These are phyloP conservation scores for Athetis lepigone DNA, from an alignment of 2,888 invertebrate genomes.

Conservation along the genomic window DNA sequence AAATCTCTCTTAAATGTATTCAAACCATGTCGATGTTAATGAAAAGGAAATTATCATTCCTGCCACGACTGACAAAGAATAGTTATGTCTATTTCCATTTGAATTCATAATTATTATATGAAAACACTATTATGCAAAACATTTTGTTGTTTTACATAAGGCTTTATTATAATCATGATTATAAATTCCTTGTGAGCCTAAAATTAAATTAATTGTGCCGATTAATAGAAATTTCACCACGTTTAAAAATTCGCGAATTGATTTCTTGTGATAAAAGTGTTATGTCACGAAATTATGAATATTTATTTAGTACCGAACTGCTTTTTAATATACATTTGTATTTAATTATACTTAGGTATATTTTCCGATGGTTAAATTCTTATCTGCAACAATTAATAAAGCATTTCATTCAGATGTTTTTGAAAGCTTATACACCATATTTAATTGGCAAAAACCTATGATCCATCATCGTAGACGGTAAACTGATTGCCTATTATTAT, in stretches of 20 bases:
- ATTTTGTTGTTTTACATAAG: constrained; percentile 51
- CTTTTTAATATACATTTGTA: neutral
- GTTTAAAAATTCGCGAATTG: constrained; percentile 7
- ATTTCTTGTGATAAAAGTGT: constrained; percentile 23
- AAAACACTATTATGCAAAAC: constrained; percentile 46
- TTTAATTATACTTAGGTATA: too few relatives aligned
- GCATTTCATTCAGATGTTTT: too few relatives aligned
- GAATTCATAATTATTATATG: constrained; percentile 52
- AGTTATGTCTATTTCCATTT: constrained; percentile 54
- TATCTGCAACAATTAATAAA: too few relatives aligned
- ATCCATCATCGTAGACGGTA: constrained; percentile 8
- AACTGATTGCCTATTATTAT: constrained; percentile 11
- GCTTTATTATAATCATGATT: constrained; percentile 14
- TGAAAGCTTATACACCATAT: neutral
- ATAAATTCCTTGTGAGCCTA: constrained; percentile 9
- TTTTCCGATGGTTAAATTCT: too few relatives aligned
- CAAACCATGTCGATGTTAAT: constrained; percentile 66
- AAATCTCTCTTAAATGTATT: constrained; percentile 36
- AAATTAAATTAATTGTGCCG: constrained; percentile 13
- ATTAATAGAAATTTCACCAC: constrained; percentile 1
- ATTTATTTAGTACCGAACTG: neutral
- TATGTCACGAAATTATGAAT: constrained; percentile 11
- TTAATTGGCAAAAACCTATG: constrained; percentile 4
- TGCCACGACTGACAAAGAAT: constrained; percentile 33
- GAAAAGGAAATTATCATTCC: constrained; percentile 65